These are phyloP conservation scores for Gadopsis marmoratus DNA, from an alignment of 2,797 vertebrate genomes.

Conservation along the genomic window DNA sequence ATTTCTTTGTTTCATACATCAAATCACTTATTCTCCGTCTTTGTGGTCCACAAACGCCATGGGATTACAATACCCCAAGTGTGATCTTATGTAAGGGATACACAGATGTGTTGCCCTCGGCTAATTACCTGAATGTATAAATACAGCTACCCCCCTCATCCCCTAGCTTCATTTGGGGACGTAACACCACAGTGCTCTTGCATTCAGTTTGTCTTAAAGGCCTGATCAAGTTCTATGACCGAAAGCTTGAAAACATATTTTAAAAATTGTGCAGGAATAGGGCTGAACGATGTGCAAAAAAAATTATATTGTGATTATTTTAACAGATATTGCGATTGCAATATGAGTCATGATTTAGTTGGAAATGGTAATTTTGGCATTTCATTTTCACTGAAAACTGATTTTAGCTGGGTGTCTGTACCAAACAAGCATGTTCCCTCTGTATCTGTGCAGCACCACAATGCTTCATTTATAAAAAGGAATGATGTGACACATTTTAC, in stretches of 20 bases:
- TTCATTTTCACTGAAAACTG: no score
- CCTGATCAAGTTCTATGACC: neutral
- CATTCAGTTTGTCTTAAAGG: constrained; percentile 13
- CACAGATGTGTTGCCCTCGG: constrained; percentile 26
- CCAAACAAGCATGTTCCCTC: no score
- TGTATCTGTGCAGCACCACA: no score
- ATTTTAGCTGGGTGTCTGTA: no score
- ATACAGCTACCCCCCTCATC: neutral
- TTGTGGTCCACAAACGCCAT: constrained; percentile 9
- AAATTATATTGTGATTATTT: no score
- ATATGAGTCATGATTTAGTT: no score
- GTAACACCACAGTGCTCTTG: neutral
- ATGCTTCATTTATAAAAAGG: no score
- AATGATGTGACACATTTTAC: no score
- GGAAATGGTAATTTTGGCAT: no score
- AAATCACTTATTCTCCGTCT: constrained; percentile 11
- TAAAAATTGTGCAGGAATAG: constrained; percentile 8
- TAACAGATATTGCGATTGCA: no score
- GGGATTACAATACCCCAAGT: constrained; percentile 15
- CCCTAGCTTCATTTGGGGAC: no score
- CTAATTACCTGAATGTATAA: constrained; percentile 25
- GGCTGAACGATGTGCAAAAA: no score
- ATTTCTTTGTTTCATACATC: constrained; percentile 3
- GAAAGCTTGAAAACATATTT: constrained; percentile 15
- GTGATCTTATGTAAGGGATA: constrained; percentile 34